Base-by-base conservation (phyloP, 1,140 invertebrate genomes). In the Araneus ventricosus region DNA sequence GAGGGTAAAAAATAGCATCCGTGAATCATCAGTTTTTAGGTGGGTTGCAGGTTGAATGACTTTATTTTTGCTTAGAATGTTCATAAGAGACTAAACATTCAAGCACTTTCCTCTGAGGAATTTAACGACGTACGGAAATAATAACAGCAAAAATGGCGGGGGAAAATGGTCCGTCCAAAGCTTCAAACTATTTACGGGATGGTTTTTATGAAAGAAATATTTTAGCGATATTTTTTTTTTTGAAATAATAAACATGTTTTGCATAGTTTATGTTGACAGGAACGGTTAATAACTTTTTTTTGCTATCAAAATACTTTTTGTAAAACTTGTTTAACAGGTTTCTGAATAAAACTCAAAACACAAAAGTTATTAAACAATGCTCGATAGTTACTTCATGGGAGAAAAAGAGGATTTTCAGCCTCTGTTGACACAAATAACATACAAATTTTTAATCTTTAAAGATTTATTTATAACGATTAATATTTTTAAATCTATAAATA, bases 21-120 rank as follows among this genome's bases (percentile, higher is more conserved):
- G 70, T 37, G 30, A 75, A 75, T 75, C 70, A 75, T 75, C 70
- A 75, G n/a, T 75, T 75, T 75, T 37, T 75, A 20, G 70, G 70
- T 75, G 70, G 70, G 30, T 34, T 34, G 30, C 27, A 75, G 6
- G 70, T 20, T 37, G 70, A 37, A 75, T 37, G 70, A 75, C 70
- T 70, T n/a, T 75, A 75, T 75, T 75, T 75, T 75, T 75, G 30
- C 37, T 37, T 75, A 37, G 70, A 75, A 75, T 75, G 14, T 22
- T 34, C 34, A 37, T 37, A 52, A 37, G 30, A 75, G 27, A 75
- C 14, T 75, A 75, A 75, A 75, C 70, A 34, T 4, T 37, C 10
- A 30, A 75, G 27, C 14, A 30, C 67, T 30, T 75, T 75, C 24
- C 34, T 30, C 70, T 20, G 14, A 34, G 14, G 70, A 75, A 75